Percentiles rank a stretch among this genome's conserved stretches.
phyloP scores from a whole-genome alignment of 30 jellyfish, hydroid and myxozoan genomes.

The Hydractinia symbiolongicarpus region DNA sequence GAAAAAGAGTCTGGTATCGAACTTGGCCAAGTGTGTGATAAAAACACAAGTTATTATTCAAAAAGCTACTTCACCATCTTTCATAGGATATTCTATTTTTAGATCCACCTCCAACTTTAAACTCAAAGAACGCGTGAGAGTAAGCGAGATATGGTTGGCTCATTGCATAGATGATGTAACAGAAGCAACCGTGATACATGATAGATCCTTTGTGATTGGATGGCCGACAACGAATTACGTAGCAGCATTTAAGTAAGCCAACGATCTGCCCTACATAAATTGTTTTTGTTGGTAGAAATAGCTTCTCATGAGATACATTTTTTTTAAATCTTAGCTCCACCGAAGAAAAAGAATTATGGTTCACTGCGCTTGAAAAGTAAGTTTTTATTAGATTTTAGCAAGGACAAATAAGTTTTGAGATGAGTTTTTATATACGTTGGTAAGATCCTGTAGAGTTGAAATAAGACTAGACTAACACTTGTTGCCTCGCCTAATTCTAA shows the following conservation, averaged over 20 bases:
- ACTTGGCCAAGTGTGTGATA: too few relatives aligned
- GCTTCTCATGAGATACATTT: background rate
- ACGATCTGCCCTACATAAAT: background rate
- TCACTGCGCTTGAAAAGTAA: slow-evolving; percentile 75
- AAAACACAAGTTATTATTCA: too few relatives aligned
- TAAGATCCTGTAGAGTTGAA: too few relatives aligned
- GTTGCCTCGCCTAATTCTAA: too few relatives aligned
- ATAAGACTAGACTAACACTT: too few relatives aligned
- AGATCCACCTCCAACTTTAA: slow-evolving; percentile 88
- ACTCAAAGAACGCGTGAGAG: slow-evolving; percentile 70
- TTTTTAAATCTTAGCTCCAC: slow-evolving; percentile 18
- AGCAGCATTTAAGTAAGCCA: slow-evolving; percentile 79
- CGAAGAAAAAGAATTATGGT: slow-evolving; percentile 90
- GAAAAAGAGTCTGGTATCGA: too few relatives aligned
- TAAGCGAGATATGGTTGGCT: slow-evolving; percentile 84
- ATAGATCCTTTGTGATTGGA: slow-evolving; percentile 80
- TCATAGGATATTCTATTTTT: background rate
- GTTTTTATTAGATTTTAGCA: slow-evolving; percentile 10
- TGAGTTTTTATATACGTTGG: background rate
- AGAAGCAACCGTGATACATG: slow-evolving; percentile 62
- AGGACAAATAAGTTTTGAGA: background rate
- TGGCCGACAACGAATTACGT: slow-evolving; percentile 98
- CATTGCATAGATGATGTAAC: slow-evolving; percentile 72
- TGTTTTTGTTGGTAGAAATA: too few relatives aligned
- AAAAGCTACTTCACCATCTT: too few relatives aligned